Percentiles rank a stretch among this genome's conserved stretches.
Conservation (phyloP, 23 tunicate species). For the Botrylloides violaceus region DNA sequence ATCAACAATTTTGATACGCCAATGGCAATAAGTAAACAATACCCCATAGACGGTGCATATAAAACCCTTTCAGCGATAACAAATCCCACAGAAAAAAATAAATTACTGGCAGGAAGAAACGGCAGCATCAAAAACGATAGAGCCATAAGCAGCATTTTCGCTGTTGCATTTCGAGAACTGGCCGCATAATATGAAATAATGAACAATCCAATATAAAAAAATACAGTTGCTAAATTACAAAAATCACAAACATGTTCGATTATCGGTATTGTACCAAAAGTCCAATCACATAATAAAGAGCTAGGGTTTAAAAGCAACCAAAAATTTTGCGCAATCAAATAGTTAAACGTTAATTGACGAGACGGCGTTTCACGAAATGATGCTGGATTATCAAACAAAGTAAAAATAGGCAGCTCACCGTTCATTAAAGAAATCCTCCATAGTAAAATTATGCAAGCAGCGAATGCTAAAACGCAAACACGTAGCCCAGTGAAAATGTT, state of each 20-base stretch:
- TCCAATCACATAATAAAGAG: constrained; percentile 77
- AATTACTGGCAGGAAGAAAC: constrained; percentile 94
- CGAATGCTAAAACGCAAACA: constrained; percentile 9
- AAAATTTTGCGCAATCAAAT: constrained; percentile 44
- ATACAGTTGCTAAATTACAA: constrained; percentile 37
- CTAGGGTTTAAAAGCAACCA: constrained; percentile 54
- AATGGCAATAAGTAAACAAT: constrained; percentile 51
- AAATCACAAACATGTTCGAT: constrained; percentile 32
- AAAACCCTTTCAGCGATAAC: constrained; percentile 92
- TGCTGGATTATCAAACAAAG: constrained; percentile 82
- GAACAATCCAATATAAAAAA: constrained; percentile 44
- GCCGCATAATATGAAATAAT: constrained; percentile 19
- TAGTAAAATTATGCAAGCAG: constrained; percentile 9
- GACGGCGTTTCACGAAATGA: constrained; percentile 39
- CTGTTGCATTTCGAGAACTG: constrained; percentile 5
- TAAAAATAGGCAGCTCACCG: constrained; percentile 56
- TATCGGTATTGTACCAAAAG: constrained; percentile 80
- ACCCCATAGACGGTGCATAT: constrained; percentile 83
- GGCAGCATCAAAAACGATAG: constrained; percentile 47
- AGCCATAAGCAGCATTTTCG: constrained; percentile 31
- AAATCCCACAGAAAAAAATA: constrained; percentile 88
- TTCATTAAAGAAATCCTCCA: constrained; percentile 44
- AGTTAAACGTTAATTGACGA: constrained; percentile 61
- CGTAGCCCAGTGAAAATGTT: constrained; percentile 4
- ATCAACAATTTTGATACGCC: constrained; percentile 32